A percentile compares a stretch with the other conserved stretches of the same genome.
Conservation (phyloP, 2,888 invertebrate genomes). For the Lochmaea capreae region DNA sequence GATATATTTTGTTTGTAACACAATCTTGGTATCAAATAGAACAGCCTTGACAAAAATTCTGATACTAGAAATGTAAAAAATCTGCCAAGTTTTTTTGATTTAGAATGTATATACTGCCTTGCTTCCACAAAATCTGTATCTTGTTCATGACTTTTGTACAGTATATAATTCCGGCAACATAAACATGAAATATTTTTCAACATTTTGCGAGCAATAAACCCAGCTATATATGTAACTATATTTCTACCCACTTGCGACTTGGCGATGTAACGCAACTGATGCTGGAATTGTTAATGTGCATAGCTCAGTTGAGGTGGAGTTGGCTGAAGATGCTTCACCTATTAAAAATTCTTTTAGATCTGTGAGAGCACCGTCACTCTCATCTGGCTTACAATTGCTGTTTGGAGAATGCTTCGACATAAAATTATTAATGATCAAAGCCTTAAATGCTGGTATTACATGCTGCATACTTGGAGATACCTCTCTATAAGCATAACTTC, state of each 20-base stretch:
- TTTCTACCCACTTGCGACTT: too few relatives aligned
- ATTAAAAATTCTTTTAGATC: not conserved
- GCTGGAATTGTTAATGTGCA: conserved; percentile 4
- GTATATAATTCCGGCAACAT: not conserved
- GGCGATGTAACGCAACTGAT: not conserved
- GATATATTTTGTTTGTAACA: too few relatives aligned
- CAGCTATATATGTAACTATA: conserved; percentile 1
- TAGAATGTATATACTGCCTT: not conserved
- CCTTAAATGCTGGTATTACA: not conserved
- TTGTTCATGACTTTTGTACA: not conserved
- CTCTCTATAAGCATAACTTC: not conserved
- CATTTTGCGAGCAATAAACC: conserved; percentile 2
- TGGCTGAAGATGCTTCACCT: not conserved
- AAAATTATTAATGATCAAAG: not conserved
- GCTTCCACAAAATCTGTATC: not conserved
- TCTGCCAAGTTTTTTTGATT: not conserved
- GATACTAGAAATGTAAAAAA: not conserved
- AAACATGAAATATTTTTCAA: not conserved
- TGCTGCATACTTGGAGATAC: too few relatives aligned
- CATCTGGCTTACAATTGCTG: not conserved
- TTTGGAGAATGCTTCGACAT: too few relatives aligned
- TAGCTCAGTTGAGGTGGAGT: conserved; percentile 2
- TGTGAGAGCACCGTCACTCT: not conserved
- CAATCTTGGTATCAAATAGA: too few relatives aligned
- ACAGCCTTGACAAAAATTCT: not conserved